Percentiles rank a stretch among this genome's conserved stretches.
These are phyloP conservation scores for Xestia ashworthii DNA, from an alignment of 2,888 invertebrate species.

Conservation along the genomic window DNA sequence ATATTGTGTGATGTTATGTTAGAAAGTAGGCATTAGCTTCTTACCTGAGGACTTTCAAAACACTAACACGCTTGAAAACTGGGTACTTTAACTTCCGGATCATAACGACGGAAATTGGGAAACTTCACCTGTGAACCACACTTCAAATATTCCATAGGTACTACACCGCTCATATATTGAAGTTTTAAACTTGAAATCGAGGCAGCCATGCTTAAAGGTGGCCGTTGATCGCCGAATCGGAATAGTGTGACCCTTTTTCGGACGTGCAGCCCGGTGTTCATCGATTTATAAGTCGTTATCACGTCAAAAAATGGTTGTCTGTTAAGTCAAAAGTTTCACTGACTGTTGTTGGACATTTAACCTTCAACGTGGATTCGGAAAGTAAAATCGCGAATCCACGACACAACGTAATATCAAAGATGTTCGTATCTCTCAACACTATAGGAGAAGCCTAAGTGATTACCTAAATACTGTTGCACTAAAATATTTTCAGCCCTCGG, in stretches of 20 bases:
- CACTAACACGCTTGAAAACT: background rate
- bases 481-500: background rate
- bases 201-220: too few species aligned
- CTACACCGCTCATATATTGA: background rate
- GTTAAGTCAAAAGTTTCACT: background rate
- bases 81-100: background rate
- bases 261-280: too few species aligned
- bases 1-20: background rate
- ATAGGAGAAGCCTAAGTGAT: background rate
- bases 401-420: background rate
- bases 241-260: too few species aligned
- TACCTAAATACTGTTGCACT: background rate
- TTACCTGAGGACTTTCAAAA: slow-evolving; percentile 7
- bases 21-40: background rate
- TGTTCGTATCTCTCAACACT: background rate
- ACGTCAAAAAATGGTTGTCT: too few species aligned
- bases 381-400: background rate
- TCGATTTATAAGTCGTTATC: too few species aligned
- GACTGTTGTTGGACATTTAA: background rate
- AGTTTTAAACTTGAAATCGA: slow-evolving; percentile 6
- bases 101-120: slow-evolving; percentile 21
- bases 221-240: too few species aligned
- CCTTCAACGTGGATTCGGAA: background rate
- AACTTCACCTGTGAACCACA: slow-evolving; percentile 11
- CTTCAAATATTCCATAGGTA: slow-evolving; percentile 18